Evolutionary conservation across 1,140 invertebrate species (phyloP).

Genomic region (Ladona fulva): DNA sequence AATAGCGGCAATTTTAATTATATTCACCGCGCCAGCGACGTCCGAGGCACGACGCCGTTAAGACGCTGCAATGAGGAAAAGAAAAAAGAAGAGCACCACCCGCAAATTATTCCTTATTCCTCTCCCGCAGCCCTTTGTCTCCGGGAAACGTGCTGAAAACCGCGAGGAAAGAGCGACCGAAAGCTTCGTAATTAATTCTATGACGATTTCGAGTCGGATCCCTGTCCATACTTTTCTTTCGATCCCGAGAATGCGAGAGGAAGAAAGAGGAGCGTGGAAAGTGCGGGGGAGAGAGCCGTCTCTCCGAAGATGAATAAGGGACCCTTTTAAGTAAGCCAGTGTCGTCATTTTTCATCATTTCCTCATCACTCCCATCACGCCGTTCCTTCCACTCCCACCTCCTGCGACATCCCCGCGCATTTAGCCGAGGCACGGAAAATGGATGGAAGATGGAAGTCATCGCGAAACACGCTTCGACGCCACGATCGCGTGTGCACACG

Average conservation of each 20-base stretch:
- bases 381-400: background rate
- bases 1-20: no score
- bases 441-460: no score
- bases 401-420: background rate
- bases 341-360: conserved; percentile 7
- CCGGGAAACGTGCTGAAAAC: no score
- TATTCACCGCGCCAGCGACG: no score
- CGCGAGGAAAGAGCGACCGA: background rate
- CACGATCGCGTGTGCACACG: no score
- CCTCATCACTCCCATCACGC: background rate
- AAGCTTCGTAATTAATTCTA: background rate
- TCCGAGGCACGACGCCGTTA: no score
- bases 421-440: no score
- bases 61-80: no score
- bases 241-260: background rate
- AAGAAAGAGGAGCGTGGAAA: background rate
- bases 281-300: background rate
- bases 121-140: no score
- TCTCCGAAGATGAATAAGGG: background rate
- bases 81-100: no score
- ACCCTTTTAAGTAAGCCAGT: conserved; percentile 5
- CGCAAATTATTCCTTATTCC: no score
- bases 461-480: no score
- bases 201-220: background rate
- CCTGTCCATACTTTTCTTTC: background rate